phyloP scores from a whole-genome alignment of 1,140 invertebrate genomes.

The Caenorhabditis briggsae region DNA sequence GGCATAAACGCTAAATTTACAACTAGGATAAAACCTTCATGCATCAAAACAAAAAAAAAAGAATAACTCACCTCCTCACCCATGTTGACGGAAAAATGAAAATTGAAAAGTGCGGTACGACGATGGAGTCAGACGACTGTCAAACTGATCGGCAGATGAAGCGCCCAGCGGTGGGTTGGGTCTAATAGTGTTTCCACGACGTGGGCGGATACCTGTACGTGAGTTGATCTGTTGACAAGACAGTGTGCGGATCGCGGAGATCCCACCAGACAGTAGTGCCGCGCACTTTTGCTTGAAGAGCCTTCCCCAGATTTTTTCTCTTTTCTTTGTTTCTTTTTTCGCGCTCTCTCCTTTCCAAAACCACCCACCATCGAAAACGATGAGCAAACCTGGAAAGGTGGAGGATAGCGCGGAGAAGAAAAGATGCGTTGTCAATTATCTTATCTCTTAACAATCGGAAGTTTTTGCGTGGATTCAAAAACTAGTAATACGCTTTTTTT shows the following conservation, averaged over 20 bases:
- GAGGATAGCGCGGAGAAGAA: background rate
- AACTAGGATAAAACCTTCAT: background rate
- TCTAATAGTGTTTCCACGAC: constrained; percentile 51
- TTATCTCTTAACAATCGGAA: constrained; percentile 21
- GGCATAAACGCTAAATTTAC: too few species aligned
- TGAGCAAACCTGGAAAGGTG: constrained; percentile 36
- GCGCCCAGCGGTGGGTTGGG: constrained; percentile 34
- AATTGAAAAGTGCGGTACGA: constrained; percentile 51
- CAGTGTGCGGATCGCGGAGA: background rate
- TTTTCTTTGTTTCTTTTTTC: constrained; percentile 37
- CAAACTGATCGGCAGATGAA: constrained; percentile 47
- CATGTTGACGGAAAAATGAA: constrained; percentile 46
- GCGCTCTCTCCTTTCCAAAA: background rate
- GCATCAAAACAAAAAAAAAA: background rate
- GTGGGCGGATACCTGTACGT: constrained; percentile 50
- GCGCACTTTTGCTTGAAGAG: constrained; percentile 52
- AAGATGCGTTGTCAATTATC: constrained; percentile 46
- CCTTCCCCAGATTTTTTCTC: constrained; percentile 21
- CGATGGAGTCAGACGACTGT: constrained; percentile 52
- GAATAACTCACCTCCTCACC: constrained; percentile 41
- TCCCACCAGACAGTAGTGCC: constrained; percentile 17
- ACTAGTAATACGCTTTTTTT: constrained; percentile 5
- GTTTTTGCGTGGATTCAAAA: constrained; percentile 26
- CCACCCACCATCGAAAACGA: constrained; percentile 51
- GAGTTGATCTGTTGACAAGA: constrained; percentile 15